Evolutionary conservation across 2,888 invertebrate species (phyloP), one percentile per base, ranked within the genome.

Genomic region (Diloba caeruleocephala): DNA sequence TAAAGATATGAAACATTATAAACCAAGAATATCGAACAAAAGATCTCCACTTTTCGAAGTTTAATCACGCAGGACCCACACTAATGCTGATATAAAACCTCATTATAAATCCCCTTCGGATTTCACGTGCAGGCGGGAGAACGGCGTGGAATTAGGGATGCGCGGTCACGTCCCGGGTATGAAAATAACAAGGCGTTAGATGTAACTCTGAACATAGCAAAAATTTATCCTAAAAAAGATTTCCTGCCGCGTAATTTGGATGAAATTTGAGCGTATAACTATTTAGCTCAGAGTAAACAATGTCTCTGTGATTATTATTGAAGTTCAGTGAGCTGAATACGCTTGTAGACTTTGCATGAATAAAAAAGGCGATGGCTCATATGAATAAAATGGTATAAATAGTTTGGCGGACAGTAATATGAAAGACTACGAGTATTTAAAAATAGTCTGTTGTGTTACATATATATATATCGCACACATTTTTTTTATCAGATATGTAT

Each of bases 121-220:
- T 56, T 52, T 55, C 15, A 53, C 45, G 45, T 45, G 41, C 37
- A 44, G 43, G 36, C 51, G 44, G 67, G 67, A 53, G 71, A 56
- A 51, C 54, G 48, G 45, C 36, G 55, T 37, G 32, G 58, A 74
- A 79, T 82, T 79, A 79, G 76, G 71, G 75, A 90, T 90, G 91
- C 90, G 81, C 38, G 74, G 88, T 84, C 91, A 91, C 90, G 91
- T 88, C 66, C 70, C 42, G 36, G 51, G 72, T 78, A 83, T 85
- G 82, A 84, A 87, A 86, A 86, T 87, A 87, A 82, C 79, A 77
- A 74, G 64, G 48, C 57, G 70, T 55, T 55, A 55, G 60, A 65
- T 57, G 53, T 59, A 64, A n/a, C n/a, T n/a, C n/a, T 68, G 64
- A 55, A 61, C 44, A 45, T 25, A 48, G 69, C 72, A 70, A 50